Conservation (phyloP, 2,797 vertebrate species). For the Spondyliosoma cantharus region DNA sequence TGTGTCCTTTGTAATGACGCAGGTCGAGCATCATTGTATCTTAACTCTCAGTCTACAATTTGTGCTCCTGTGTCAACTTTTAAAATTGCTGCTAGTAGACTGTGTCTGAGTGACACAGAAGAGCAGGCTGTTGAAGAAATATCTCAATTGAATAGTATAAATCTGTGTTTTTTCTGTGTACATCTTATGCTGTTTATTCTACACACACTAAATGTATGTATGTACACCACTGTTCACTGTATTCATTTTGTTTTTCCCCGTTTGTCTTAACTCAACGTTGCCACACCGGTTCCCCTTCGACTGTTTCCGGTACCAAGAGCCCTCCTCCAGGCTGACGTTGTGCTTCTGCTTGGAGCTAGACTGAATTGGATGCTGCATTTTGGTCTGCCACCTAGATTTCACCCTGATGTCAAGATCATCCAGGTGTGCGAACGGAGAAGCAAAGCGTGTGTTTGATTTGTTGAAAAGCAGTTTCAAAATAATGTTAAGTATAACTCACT, state of each 20-base stretch:
- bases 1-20: too few species aligned
- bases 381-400: slow-evolving; percentile 93
- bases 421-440: slow-evolving; percentile 85
- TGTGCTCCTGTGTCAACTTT: background rate
- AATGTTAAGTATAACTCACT: background rate
- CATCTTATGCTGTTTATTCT: background rate
- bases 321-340: slow-evolving; percentile 91
- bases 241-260: background rate
- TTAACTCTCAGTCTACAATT: background rate
- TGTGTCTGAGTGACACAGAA: background rate
- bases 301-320: slow-evolving; percentile 82
- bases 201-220: background rate
- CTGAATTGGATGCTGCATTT: slow-evolving; percentile 99
- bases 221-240: background rate
- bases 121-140: background rate
- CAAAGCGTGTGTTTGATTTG: background rate
- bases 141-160: too few species aligned
- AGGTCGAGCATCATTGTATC: too few species aligned
- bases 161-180: too few species aligned
- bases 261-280: background rate
- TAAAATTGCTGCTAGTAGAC: background rate
- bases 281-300: background rate
- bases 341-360: slow-evolving; percentile 93
- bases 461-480: background rate
- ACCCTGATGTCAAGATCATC: slow-evolving; percentile 90